These are phyloP conservation scores for Aphidoletes aphidimyza DNA, from an alignment of 2,888 invertebrate genomes.

Conservation along the genomic window DNA sequence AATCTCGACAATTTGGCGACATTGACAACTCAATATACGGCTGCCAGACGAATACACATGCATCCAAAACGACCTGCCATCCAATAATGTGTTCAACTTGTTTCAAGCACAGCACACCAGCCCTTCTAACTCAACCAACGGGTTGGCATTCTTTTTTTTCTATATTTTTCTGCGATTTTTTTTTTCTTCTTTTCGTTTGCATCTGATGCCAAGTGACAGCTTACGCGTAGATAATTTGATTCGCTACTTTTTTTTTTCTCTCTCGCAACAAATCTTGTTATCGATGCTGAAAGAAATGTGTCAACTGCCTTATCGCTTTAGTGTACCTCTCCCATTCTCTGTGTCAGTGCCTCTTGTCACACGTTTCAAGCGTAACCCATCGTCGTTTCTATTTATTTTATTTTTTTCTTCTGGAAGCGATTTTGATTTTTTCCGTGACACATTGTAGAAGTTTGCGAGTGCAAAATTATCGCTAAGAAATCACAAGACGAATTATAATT, in stretches of 20 bases:
- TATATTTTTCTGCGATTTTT: not conserved
- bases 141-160: not conserved
- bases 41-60: not conserved
- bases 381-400: not conserved
- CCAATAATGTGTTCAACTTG: not conserved
- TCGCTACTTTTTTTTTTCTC: not conserved
- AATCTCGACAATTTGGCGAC: slow-evolving; percentile 40
- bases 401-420: not conserved
- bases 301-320: slow-evolving; percentile 26
- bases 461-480: not conserved
- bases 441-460: not conserved
- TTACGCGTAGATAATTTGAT: slow-evolving; percentile 21
- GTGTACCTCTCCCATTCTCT: not conserved
- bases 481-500: not conserved
- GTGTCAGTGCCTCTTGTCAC: too few relatives aligned
- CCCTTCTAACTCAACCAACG: not conserved
- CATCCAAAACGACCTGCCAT: not conserved
- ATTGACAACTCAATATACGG: slow-evolving; percentile 6
- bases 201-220: slow-evolving; percentile 1
- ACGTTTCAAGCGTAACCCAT: not conserved
- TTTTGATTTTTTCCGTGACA: slow-evolving; percentile 3
- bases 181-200: not conserved
- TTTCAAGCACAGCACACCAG: not conserved
- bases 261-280: slow-evolving; percentile 21
- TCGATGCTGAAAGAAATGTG: slow-evolving; percentile 37